phyloP scores from a whole-genome alignment of 2,113 vertebrate species.

The Onychostruthus taczanowskii region DNA sequence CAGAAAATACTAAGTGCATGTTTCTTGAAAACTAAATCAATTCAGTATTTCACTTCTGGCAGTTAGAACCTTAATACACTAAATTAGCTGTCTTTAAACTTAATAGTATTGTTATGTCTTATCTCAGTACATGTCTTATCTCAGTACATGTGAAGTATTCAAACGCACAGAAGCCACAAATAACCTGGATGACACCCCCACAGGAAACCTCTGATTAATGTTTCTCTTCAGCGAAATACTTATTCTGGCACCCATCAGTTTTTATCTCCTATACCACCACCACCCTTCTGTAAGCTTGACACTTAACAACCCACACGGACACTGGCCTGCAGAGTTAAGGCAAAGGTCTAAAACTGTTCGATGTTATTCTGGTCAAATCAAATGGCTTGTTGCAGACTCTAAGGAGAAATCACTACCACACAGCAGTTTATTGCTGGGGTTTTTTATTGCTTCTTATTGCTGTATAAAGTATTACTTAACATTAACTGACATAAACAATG shows the following conservation, averaged over 20 bases:
- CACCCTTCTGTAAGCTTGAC: background rate
- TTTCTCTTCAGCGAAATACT: background rate
- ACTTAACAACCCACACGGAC: background rate
- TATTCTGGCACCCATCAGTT: background rate
- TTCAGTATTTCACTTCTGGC: background rate
- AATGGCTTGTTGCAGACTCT: conserved; percentile 45
- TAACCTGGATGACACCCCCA: background rate
- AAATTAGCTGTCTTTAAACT: background rate
- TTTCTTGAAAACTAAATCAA: background rate
- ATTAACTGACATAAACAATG: conserved; percentile 63
- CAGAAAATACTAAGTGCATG: background rate
- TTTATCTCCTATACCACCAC: background rate
- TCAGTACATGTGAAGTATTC: background rate
- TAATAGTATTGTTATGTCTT: background rate
- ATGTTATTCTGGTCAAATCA: conserved; percentile 58
- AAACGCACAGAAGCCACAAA: background rate
- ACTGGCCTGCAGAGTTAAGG: background rate
- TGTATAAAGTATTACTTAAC: conserved; percentile 61
- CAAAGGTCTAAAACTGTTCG: conserved; percentile 42
- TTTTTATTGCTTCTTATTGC: conserved; percentile 59
- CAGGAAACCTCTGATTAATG: fast-evolving
- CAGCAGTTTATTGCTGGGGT: conserved; percentile 35
- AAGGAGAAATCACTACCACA: conserved; percentile 63
- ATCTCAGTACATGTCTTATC: background rate
- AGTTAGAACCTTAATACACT: background rate